These are phyloP conservation scores for Pedicia rivosa DNA, from an alignment of 2,888 invertebrate species.

Conservation along the genomic window DNA sequence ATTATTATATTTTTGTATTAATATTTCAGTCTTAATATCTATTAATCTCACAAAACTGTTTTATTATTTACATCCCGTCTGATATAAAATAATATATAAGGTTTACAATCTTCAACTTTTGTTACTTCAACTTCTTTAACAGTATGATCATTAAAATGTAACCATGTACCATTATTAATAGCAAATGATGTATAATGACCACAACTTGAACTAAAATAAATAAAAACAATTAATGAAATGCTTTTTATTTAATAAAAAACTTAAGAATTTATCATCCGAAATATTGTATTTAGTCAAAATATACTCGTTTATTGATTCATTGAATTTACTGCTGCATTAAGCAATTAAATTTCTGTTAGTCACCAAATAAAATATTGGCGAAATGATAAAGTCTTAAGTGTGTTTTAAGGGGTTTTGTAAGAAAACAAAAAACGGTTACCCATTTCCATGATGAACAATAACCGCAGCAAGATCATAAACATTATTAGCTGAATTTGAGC, in stretches of 20 bases:
- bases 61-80: slow-evolving; percentile 36
- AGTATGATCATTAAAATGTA: slow-evolving; percentile 73
- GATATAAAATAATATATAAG: slow-evolving; percentile 74
- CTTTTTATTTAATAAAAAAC: slow-evolving; percentile 2
- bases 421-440: slow-evolving; percentile 32
- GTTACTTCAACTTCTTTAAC: slow-evolving; percentile 44
- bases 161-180: slow-evolving; percentile 64
- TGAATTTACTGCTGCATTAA: too few species aligned
- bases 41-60: slow-evolving; percentile 11
- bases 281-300: too few species aligned
- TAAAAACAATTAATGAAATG: slow-evolving; percentile 5
- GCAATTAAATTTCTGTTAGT: too few species aligned
- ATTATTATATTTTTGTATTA: too few species aligned
- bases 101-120: slow-evolving; percentile 60
- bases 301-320: too few species aligned
- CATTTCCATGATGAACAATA: slow-evolving; percentile 67
- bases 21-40: slow-evolving; percentile 11
- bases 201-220: slow-evolving; percentile 49
- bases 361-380: background rate
- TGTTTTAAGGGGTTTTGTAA: background rate
- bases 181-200: slow-evolving; percentile 79
- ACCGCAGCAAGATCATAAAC: slow-evolving; percentile 67
- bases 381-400: background rate
- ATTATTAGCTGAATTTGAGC: slow-evolving; percentile 42
- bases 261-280: too few species aligned